phyloP scores from a whole-genome alignment of 2,797 vertebrate genomes.

The Tarsius wallacei region DNA sequence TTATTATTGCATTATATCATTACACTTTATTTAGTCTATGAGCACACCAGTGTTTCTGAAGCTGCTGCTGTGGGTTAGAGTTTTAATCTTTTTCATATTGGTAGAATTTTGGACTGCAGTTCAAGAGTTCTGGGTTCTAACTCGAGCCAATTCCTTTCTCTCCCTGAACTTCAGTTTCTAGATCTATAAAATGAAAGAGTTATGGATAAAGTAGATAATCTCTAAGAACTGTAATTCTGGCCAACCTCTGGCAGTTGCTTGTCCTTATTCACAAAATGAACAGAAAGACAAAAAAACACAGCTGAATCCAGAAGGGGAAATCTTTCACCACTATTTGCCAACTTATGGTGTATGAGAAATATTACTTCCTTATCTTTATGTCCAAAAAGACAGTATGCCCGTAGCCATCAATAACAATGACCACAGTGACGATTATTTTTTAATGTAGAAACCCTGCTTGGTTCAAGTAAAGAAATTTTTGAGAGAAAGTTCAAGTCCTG shows the following conservation, averaged over 20 bases:
- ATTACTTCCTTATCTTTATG: not conserved
- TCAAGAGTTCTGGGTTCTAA: conserved; percentile 46
- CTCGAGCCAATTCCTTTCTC: not conserved
- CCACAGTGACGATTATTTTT: not conserved
- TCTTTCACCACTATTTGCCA: not conserved
- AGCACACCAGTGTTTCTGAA: conserved; percentile 16
- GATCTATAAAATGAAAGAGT: not conserved
- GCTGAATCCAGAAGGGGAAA: not conserved
- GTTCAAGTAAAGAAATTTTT: conserved; percentile 84
- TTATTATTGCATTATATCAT: not conserved
- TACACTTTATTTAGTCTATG: conserved; percentile 14
- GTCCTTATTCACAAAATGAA: not conserved
- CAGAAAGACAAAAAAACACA: not conserved
- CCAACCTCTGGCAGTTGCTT: not conserved
- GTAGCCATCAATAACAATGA: not conserved
- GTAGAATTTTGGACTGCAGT: not conserved
- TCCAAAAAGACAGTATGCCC: not conserved
- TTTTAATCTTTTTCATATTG: conserved; percentile 56
- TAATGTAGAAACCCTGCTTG: conserved; percentile 67
- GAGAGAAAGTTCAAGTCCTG: conserved; percentile 91
- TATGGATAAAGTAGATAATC: not conserved
- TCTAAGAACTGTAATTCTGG: not conserved
- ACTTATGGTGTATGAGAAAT: not conserved
- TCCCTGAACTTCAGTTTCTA: conserved; percentile 6
- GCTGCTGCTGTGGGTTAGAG: not conserved